Percentiles rank a stretch among this genome's conserved stretches.
Conservation (phyloP, 2,888 invertebrate genomes). For the Heliconius ismenius region DNA sequence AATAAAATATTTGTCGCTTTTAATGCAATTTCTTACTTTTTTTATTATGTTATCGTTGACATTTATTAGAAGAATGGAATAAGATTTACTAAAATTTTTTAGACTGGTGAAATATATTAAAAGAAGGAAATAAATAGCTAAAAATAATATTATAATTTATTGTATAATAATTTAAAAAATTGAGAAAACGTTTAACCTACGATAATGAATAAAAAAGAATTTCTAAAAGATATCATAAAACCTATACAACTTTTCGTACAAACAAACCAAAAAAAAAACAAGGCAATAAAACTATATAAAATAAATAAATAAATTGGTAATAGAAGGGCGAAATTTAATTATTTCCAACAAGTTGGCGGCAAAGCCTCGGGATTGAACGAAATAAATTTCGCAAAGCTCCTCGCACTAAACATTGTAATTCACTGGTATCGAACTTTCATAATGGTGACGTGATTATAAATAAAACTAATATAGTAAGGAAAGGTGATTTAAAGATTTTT, state of each 20-base stretch:
- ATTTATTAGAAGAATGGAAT: too few relatives aligned
- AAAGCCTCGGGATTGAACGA: conserved; percentile 45
- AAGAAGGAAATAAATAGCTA: too few relatives aligned
- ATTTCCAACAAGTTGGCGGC: conserved; percentile 45
- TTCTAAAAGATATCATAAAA: not conserved
- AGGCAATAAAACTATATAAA: conserved; percentile 12
- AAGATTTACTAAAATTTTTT: too few relatives aligned
- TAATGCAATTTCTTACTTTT: too few relatives aligned
- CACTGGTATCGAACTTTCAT: conserved; percentile 42
- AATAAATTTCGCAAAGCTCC: conserved; percentile 46
- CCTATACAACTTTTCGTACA: not conserved
- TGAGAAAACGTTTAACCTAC: too few relatives aligned
- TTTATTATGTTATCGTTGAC: too few relatives aligned
- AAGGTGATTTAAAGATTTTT: not conserved
- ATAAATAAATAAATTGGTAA: conserved; percentile 43
- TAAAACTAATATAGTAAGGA: not conserved
- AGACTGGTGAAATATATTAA: too few relatives aligned
- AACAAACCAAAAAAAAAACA: not conserved
- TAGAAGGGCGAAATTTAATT: conserved; percentile 46
- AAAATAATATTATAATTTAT: too few relatives aligned
- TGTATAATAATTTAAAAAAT: too few relatives aligned
- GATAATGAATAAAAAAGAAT: not conserved
- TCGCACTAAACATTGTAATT: conserved; percentile 46
- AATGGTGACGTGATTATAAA: conserved; percentile 38
- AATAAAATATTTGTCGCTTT: too few relatives aligned